Percentiles rank a stretch among this genome's conserved stretches.
These are phyloP conservation scores for Diabrotica balteata DNA, from an alignment of 2,888 invertebrate species.

Conservation along the genomic window DNA sequence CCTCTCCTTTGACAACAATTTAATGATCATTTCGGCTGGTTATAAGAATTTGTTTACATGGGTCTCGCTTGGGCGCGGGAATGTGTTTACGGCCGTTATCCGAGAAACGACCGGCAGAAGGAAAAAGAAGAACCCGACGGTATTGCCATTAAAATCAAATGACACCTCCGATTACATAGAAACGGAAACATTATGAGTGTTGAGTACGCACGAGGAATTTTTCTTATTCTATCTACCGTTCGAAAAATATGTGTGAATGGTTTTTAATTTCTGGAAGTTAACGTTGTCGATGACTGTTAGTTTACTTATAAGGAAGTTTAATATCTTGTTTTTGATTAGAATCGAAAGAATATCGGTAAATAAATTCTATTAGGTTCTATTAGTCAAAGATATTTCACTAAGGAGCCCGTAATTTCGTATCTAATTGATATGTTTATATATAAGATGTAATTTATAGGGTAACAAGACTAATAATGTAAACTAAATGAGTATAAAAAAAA, in stretches of 20 bases:
- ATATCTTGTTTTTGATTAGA: too few species aligned
- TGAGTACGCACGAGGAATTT: background rate
- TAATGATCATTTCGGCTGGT: slow-evolving; percentile 23
- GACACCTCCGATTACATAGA: background rate
- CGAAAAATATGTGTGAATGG: slow-evolving; percentile 1
- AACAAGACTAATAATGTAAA: too few species aligned
- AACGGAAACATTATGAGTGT: slow-evolving; percentile 6
- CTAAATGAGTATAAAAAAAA: too few species aligned
- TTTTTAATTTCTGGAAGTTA: slow-evolving; percentile 1
- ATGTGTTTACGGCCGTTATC: slow-evolving; percentile 20
- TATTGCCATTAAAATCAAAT: slow-evolving; percentile 4
- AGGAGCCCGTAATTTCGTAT: too few species aligned
- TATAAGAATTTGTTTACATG: slow-evolving; percentile 24
- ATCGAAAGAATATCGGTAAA: too few species aligned
- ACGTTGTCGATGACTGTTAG: background rate
- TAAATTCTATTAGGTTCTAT: too few species aligned
- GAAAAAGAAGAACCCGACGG: slow-evolving; percentile 1
- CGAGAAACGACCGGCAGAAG: slow-evolving; percentile 16
- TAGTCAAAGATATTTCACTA: too few species aligned
- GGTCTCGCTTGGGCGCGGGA: slow-evolving; percentile 6
- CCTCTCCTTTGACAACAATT: background rate
- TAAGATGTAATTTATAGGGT: too few species aligned
- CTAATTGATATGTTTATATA: too few species aligned
- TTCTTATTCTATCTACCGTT: background rate
- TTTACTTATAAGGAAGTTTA: too few species aligned